Conservation (phyloP, 2,113 vertebrate genomes). For the Paraplagusia blochii region DNA sequence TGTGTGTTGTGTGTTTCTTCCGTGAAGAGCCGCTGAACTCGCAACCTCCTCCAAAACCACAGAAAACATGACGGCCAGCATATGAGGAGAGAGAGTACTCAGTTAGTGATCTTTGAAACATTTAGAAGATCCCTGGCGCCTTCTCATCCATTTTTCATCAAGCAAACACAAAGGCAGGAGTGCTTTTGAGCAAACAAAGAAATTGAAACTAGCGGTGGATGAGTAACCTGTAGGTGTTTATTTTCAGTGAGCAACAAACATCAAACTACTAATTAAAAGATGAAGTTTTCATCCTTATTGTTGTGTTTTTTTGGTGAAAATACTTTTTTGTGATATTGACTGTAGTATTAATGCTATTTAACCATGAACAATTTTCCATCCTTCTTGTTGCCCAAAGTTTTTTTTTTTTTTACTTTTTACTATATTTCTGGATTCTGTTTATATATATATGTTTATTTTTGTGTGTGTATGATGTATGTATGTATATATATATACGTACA, state of each 20-base stretch:
- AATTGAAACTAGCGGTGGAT: slow-evolving; percentile 2
- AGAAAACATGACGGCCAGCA: slow-evolving; percentile 14
- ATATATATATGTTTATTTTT: no score
- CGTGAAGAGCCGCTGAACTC: slow-evolving; percentile 12
- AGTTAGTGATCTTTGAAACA: neutral
- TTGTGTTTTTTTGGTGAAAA: no score
- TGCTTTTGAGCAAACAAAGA: neutral
- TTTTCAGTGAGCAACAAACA: neutral
- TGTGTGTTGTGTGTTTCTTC: slow-evolving; percentile 7
- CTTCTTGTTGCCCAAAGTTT: no score
- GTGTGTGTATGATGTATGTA: no score
- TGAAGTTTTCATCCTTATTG: no score
- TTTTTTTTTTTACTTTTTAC: no score
- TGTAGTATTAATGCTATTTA: no score
- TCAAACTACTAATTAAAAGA: no score
- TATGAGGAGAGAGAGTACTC: slow-evolving; percentile 1
- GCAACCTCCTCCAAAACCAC: slow-evolving; percentile 8
- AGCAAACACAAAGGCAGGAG: neutral
- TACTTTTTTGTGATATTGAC: no score
- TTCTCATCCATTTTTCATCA: slow-evolving; percentile 6
- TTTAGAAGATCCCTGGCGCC: neutral
- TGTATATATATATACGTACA: no score
- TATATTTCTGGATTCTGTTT: no score
- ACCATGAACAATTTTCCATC: no score
- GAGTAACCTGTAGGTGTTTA: slow-evolving; percentile 16